phyloP scores from a whole-genome alignment of 2,797 vertebrate species.

The Nyctalus aviator region DNA sequence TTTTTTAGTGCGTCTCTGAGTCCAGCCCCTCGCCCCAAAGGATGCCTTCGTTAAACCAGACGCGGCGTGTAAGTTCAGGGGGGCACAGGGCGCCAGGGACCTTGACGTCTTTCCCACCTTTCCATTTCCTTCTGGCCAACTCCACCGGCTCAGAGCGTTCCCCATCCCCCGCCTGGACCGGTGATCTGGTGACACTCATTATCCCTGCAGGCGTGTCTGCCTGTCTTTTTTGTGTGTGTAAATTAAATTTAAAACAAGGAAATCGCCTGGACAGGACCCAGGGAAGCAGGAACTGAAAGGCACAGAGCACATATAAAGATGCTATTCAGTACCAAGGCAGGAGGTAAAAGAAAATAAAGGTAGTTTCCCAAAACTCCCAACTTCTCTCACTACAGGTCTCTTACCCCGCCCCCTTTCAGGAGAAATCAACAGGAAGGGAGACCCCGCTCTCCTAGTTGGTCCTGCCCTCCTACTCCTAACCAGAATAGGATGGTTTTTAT shows the following conservation, averaged over 20 bases:
- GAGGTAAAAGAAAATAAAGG: slow-evolving; percentile 28
- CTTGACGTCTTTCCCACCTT: background rate
- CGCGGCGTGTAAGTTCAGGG: background rate
- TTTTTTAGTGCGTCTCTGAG: background rate
- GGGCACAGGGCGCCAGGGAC: background rate
- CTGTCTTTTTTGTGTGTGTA: background rate
- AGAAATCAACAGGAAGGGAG: slow-evolving; percentile 1
- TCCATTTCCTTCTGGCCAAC: background rate
- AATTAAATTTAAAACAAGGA: background rate
- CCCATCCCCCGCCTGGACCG: background rate
- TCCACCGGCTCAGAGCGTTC: background rate
- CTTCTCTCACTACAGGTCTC: background rate
- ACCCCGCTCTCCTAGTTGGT: background rate
- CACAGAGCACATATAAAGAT: background rate
- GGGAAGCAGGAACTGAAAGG: background rate
- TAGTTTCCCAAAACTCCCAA: slow-evolving; percentile 1
- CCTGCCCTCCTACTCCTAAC: background rate
- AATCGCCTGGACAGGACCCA: background rate
- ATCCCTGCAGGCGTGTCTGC: background rate
- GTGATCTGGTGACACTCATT: background rate
- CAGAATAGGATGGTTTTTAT: background rate
- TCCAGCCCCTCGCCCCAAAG: background rate
- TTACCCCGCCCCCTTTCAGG: background rate
- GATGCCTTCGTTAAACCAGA: background rate
- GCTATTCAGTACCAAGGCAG: background rate